phyloP scores from a whole-genome alignment of 2,797 vertebrate species.

The Phrynocephalus forsythii region DNA sequence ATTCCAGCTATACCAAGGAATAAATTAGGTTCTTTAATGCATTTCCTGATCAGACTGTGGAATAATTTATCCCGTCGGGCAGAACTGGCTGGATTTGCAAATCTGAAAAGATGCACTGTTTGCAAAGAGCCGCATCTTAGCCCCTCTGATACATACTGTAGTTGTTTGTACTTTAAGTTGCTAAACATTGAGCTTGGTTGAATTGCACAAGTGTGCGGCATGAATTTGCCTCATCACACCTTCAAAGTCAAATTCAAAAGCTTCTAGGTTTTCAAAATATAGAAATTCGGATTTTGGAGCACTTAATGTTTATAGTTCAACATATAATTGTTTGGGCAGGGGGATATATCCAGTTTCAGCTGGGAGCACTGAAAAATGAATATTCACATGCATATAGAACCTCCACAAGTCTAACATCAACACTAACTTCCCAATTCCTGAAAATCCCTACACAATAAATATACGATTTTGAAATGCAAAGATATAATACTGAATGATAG shows the following conservation, averaged over 20 bases:
- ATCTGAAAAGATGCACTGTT: slow-evolving; percentile 34
- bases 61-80: slow-evolving; percentile 64
- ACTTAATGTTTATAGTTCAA: not conserved
- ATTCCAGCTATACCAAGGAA: slow-evolving; percentile 64
- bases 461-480: not conserved
- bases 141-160: slow-evolving; percentile 51
- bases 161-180: slow-evolving; percentile 48
- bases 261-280: not conserved
- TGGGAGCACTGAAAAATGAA: not conserved
- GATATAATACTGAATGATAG: not conserved
- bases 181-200: slow-evolving; percentile 54
- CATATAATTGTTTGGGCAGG: not conserved
- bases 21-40: slow-evolving; percentile 63
- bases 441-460: not conserved
- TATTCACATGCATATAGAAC: not conserved
- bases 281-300: not conserved
- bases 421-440: not conserved
- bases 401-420: not conserved
- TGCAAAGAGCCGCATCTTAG: slow-evolving; percentile 48
- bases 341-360: not conserved
- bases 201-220: slow-evolving; percentile 41
- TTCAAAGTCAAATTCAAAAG: not conserved
- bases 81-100: slow-evolving; percentile 56
- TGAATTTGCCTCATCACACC: slow-evolving; percentile 41
- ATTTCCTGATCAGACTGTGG: slow-evolving; percentile 66